Evolutionary conservation across 2,888 invertebrate genomes (phyloP), one percentile per base, ranked within the genome.

Genomic region (Caprella mutica): DNA sequence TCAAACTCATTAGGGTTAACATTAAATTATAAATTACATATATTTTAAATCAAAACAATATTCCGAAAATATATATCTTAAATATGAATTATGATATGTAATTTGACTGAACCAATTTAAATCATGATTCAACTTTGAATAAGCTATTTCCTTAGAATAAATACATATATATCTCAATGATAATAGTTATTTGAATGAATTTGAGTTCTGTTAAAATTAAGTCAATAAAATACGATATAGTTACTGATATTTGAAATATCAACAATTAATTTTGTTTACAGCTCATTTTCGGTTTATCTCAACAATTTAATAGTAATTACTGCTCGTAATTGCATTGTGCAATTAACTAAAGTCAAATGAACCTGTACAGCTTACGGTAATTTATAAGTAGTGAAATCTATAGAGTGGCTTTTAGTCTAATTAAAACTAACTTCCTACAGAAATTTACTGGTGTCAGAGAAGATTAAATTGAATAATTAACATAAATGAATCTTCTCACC

Each of bases 191-290:
- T 23, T 48, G 24, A 48, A 35, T 55, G 38, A 38, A 48, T 55
- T 38, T 55, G 48, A 38, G 48, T 55, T 33, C 35, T 46, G 23
- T 23, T 55, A 55, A 46, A 44, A 35, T 46, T 55, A 30, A 46
- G 35, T 33, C 30, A 46, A 33, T 55, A 54, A 21, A 30, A 48
- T 26, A 38, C 24, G 23, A 33, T 55, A 33, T 55, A 35, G 23
- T 24, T 48, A 39, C 35, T 26, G 35, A 39, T 50, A 33, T n/a
- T n/a, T n/a, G n/a, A n/a, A n/a, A n/a, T n/a, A n/a, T n/a, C n/a
- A n/a, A n/a, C n/a, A n/a, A n/a, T n/a, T n/a, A n/a, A n/a, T n/a
- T n/a, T n/a, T n/a, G n/a, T n/a, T n/a, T n/a, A n/a, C n/a, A n/a
- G n/a, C n/a, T n/a, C n/a, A n/a, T n/a, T n/a, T n/a, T n/a, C n/a